Base-by-base conservation (phyloP, 2,797 vertebrate genomes). In the Rousettus madagascariensis region DNA sequence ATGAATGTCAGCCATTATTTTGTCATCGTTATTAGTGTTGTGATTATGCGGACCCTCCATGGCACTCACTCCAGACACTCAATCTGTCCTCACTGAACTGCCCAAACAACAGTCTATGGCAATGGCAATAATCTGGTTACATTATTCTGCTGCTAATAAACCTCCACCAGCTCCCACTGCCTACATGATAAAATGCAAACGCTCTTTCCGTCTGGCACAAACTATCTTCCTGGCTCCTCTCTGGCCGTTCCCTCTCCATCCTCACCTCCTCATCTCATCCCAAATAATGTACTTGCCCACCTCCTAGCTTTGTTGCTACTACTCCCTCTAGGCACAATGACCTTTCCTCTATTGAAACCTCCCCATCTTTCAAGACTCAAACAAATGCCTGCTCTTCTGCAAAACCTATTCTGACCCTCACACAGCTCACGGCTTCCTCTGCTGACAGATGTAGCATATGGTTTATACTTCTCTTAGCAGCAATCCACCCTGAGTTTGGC, bases 1-100 rank as follows among this genome's bases (percentile, higher is more conserved):
- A 41, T 84, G 86, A 83, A 63, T 57, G 95, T 63, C 68, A 88
- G 89, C 78, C 83, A 74, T 83, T 80, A 91, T 66, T 96, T 92
- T 90, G 75, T 65, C 90, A 74, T 85, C 92, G 2, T 92, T 82
- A 90, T 91, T 86, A 78, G 82, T 49, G 75, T 30, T 90, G 77
- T 90, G 95, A 94, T 57, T n/a, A 55, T 2, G 43, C 0, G 0
- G 75, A 65, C 87, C 92, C 80, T 78, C 72, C 57, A 15, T 24
- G 0, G 43, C 30, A 5, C 94, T 94, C 87, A 59, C 72, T 84
- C 59, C 80, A 83, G 92, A 79, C 0, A 15, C 63, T 92, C 69
- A 41, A 26, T 20, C 68, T 9, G 0, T 57, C 77, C 94, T 59
- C 80, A 82, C 87, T 43, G 68, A 85, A 75, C 92, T 90, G 90